Evolutionary conservation across 2,797 vertebrate genomes (phyloP).

Genomic region (Tapera naevia): DNA sequence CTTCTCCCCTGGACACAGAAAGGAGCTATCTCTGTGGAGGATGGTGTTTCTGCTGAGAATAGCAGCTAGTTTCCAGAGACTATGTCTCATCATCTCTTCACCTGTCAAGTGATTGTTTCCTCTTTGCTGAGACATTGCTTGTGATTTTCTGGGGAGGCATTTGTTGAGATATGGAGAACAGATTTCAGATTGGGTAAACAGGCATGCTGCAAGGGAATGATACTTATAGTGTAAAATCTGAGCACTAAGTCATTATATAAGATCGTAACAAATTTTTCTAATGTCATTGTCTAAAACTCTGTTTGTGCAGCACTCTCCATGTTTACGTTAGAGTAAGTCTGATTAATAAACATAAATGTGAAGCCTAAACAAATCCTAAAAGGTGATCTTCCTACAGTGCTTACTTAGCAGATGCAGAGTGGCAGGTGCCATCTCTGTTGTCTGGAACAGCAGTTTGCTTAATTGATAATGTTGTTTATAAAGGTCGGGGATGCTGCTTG

Average conservation of each 20-base stretch:
- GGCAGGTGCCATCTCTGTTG: not conserved
- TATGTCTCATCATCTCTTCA: not conserved
- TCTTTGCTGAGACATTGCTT: not conserved
- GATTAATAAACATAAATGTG: not conserved
- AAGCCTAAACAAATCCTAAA: not conserved
- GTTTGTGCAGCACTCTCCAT: not conserved
- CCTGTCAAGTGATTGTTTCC: not conserved
- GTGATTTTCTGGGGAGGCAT: not conserved
- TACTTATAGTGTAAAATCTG: not conserved
- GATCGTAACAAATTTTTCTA: not conserved
- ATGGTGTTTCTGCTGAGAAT: not conserved
- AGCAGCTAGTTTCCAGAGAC: not conserved
- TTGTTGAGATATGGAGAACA: not conserved
- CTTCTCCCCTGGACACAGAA: not conserved
- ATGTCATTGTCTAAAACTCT: not conserved
- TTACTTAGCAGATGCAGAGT: not conserved
- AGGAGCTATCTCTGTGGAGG: not conserved
- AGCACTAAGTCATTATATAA: not conserved
- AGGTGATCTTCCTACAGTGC: not conserved
- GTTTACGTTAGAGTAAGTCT: not conserved
- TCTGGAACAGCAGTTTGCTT: not conserved
- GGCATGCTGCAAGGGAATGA: not conserved
- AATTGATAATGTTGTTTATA: not conserved
- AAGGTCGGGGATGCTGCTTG: not conserved
- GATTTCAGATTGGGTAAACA: not conserved